phyloP scores from a whole-genome alignment of 2,888 invertebrate genomes.

The Lochmaea crataegi region DNA sequence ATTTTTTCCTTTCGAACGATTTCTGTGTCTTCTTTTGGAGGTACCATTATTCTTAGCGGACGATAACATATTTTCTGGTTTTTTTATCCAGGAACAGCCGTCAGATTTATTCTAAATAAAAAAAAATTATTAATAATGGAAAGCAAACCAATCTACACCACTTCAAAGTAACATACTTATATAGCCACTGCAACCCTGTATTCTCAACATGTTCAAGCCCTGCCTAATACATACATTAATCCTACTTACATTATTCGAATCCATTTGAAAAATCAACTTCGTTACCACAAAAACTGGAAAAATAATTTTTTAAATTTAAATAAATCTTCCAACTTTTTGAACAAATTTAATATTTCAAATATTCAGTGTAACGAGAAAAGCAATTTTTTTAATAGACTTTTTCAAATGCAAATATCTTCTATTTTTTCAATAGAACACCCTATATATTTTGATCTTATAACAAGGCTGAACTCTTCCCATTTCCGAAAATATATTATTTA shows the following conservation, averaged over 20 bases:
- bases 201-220: no score
- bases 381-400: no score
- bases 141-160: neutral
- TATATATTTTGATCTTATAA: no score
- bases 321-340: no score
- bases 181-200: no score
- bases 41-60: neutral
- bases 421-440: no score
- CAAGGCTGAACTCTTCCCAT: no score
- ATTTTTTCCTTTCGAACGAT: neutral
- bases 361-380: no score
- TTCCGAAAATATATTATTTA: no score
- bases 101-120: neutral
- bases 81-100: constrained; percentile 2
- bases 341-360: no score
- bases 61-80: neutral
- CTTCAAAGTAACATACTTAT: no score
- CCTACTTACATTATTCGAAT: neutral
- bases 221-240: neutral
- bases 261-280: neutral
- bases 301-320: neutral
- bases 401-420: no score
- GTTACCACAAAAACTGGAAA: neutral
- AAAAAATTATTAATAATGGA: neutral
- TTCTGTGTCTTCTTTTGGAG: neutral